A percentile compares a stretch with the other conserved stretches of the same genome.
These are phyloP conservation scores for Thymelicus sylvestris DNA, from an alignment of 2,888 invertebrate genomes.

Conservation along the genomic window DNA sequence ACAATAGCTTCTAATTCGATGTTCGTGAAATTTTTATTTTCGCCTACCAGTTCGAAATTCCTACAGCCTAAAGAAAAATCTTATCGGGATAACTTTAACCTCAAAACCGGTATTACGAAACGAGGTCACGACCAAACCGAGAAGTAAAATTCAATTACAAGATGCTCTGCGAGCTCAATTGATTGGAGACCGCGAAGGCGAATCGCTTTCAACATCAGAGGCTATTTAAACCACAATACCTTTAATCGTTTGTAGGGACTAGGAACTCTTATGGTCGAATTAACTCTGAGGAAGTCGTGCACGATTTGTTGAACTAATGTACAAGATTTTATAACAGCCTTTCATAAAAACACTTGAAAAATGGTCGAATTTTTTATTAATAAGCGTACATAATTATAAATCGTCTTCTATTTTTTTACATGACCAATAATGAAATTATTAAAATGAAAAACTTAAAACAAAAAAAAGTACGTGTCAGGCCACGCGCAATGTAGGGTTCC, in stretches of 20 bases:
- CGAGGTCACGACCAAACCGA: conserved; percentile 11
- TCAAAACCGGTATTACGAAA: conserved; percentile 11
- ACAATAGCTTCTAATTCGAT: too few relatives aligned
- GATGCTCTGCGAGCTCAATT: conserved; percentile 20
- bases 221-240: conserved; percentile 66
- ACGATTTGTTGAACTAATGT: not conserved
- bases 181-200: conserved; percentile 45
- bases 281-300: not conserved
- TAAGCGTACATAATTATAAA: too few relatives aligned
- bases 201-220: conserved; percentile 70
- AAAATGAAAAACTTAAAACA: too few relatives aligned
- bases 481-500: too few relatives aligned
- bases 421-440: too few relatives aligned
- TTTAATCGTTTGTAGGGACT: conserved; percentile 54
- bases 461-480: too few relatives aligned
- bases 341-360: too few relatives aligned
- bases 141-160: conserved; percentile 34
- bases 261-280: conserved; percentile 10
- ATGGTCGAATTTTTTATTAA: too few relatives aligned
- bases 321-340: too few relatives aligned
- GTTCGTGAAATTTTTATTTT: too few relatives aligned
- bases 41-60: not conserved
- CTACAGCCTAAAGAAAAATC: conserved; percentile 7
- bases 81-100: not conserved
- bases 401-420: too few relatives aligned